Evolutionary conservation across 2,113 vertebrate species (phyloP).

Genomic region (Psephotus haematonotus): DNA sequence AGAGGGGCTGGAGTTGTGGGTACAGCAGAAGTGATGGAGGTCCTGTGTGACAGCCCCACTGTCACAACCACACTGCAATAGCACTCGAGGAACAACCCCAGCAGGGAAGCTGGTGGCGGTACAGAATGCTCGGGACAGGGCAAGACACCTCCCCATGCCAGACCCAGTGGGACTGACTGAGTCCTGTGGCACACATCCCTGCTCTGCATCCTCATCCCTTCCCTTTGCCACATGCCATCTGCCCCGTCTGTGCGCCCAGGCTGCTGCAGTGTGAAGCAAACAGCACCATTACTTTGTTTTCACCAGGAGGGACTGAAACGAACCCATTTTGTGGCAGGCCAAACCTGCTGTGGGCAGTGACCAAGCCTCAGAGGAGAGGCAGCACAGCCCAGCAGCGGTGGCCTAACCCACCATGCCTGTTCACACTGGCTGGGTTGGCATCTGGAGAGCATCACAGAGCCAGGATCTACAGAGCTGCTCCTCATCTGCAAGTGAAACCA

Average conservation of each 20-base stretch:
- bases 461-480: neutral
- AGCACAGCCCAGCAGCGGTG: fast-evolving
- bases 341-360: neutral
- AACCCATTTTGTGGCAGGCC: neutral
- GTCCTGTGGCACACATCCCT: neutral
- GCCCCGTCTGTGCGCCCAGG: neutral
- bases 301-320: neutral
- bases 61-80: neutral
- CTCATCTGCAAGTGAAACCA: neutral
- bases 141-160: neutral
- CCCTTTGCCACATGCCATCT: neutral
- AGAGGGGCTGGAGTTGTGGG: neutral
- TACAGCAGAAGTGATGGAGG: neutral
- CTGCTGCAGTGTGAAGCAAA: neutral
- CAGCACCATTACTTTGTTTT: neutral
- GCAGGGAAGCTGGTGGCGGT: neutral
- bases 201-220: neutral
- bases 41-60: fast-evolving
- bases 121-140: neutral
- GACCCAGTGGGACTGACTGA: neutral
- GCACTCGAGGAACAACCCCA: neutral
- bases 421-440: fast-evolving
- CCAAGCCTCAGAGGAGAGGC: neutral
- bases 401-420: fast-evolving
- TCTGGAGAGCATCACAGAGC: fast-evolving